phyloP scores from a whole-genome alignment of 2,888 invertebrate genomes.

The Altica lythri region DNA sequence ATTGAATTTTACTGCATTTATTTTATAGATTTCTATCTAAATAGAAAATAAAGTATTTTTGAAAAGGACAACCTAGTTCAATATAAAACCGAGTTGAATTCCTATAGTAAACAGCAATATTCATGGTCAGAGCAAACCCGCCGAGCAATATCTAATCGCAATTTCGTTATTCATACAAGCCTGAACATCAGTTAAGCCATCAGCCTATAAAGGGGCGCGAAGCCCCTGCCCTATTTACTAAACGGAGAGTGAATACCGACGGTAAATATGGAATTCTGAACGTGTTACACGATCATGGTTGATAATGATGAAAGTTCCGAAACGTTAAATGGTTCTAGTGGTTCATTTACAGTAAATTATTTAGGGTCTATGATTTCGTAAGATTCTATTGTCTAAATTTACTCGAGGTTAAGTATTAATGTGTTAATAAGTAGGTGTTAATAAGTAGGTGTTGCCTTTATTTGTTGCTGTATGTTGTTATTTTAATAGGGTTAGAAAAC shows the following conservation, averaged over 20 bases:
- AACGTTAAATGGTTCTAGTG: neutral
- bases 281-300: conserved; percentile 6
- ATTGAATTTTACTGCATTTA: too few relatives aligned
- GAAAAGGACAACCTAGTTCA: too few relatives aligned
- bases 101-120: conserved; percentile 6
- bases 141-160: conserved; percentile 16
- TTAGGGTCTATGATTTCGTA: neutral
- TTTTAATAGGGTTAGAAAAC: too few relatives aligned
- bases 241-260: conserved; percentile 16
- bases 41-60: too few relatives aligned
- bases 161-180: conserved; percentile 15
- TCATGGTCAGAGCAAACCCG: conserved; percentile 4
- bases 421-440: too few relatives aligned
- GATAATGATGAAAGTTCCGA: conserved; percentile 16
- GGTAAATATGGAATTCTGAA: conserved; percentile 18
- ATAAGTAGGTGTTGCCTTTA: too few relatives aligned
- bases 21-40: too few relatives aligned
- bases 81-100: too few relatives aligned
- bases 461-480: too few relatives aligned
- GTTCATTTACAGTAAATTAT: conserved; percentile 17
- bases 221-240: conserved; percentile 20
- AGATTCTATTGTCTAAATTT: too few relatives aligned
- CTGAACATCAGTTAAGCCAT: conserved; percentile 16
- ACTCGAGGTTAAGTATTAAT: too few relatives aligned
- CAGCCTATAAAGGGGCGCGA: conserved; percentile 13